Percentiles rank a stretch among this genome's conserved stretches.
phyloP scores from a whole-genome alignment of 2,797 vertebrate genomes.

The Decapterus maruadsi region DNA sequence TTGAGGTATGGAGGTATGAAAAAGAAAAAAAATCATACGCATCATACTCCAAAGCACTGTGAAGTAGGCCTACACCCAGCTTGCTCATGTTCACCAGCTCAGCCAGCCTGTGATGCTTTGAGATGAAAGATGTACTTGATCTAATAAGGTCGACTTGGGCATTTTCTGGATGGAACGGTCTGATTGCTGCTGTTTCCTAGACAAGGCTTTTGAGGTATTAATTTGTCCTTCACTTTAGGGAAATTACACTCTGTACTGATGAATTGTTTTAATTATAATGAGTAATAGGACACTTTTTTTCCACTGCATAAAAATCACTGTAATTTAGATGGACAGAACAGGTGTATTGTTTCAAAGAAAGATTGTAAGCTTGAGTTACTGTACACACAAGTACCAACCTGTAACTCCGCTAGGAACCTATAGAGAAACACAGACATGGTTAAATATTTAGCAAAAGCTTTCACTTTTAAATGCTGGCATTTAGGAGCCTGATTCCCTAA shows the following conservation, averaged over 20 bases:
- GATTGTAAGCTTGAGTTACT: neutral
- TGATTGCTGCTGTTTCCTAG: neutral
- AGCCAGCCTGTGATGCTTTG: slow-evolving; percentile 1
- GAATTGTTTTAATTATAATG: slow-evolving; percentile 7
- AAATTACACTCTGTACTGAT: slow-evolving; percentile 17
- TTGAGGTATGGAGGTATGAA: neutral
- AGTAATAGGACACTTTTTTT: neutral
- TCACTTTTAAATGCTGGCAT: neutral
- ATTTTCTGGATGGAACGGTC: neutral
- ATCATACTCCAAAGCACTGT: neutral
- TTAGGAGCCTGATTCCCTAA: neutral
- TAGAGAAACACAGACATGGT: neutral
- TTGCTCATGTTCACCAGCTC: slow-evolving; percentile 1
- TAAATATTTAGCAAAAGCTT: neutral
- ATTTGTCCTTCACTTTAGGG: neutral
- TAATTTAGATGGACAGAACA: neutral
- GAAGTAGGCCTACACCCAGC: neutral
- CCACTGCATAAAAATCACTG: neutral
- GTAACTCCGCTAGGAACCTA: neutral
- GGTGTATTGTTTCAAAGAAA: neutral
- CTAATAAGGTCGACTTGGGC: neutral
- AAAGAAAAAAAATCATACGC: neutral
- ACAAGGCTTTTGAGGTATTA: neutral
- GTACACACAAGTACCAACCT: neutral
- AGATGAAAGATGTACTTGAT: slow-evolving; percentile 5